Conservation (phyloP, 1,140 invertebrate genomes). For the Drosophila elegans region DNA sequence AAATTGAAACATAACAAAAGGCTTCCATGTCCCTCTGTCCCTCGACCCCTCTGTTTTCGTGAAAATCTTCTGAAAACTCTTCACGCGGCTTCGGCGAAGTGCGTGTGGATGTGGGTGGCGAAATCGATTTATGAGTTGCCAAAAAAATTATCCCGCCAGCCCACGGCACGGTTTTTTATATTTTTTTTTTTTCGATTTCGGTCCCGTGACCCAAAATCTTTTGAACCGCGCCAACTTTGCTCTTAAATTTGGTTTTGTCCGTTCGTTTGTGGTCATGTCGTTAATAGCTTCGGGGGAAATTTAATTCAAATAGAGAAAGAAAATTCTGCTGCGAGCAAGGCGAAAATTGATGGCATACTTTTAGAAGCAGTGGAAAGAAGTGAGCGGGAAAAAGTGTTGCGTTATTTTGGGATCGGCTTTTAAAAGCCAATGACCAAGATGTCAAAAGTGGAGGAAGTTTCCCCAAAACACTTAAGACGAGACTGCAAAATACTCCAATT, state of each 20-base stretch:
- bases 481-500: not conserved
- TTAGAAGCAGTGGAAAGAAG: slow-evolving; percentile 2
- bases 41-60: not conserved
- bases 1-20: slow-evolving; percentile 78
- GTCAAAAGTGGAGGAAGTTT: too few species aligned
- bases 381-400: slow-evolving; percentile 26
- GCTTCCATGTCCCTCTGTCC: slow-evolving; percentile 1
- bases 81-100: slow-evolving; percentile 5
- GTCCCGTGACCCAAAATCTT: slow-evolving; percentile 37
- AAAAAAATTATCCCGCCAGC: slow-evolving; percentile 21
- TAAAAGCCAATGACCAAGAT: not conserved
- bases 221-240: slow-evolving; percentile 40
- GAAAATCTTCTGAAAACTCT: slow-evolving; percentile 35
- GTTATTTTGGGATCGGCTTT: slow-evolving; percentile 25
- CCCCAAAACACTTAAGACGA: too few species aligned
- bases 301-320: slow-evolving; percentile 19
- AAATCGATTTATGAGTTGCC: slow-evolving; percentile 53
- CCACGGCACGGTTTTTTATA: slow-evolving; percentile 9
- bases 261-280: slow-evolving; percentile 32
- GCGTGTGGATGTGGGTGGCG: slow-evolving; percentile 23
- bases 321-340: slow-evolving; percentile 11
- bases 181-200: slow-evolving; percentile 11
- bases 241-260: slow-evolving; percentile 39
- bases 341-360: slow-evolving; percentile 39
- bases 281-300: slow-evolving; percentile 13